Percentiles rank a stretch among this genome's conserved stretches.
phyloP scores from a whole-genome alignment of 1,140 invertebrate species.

The Apis florea region DNA sequence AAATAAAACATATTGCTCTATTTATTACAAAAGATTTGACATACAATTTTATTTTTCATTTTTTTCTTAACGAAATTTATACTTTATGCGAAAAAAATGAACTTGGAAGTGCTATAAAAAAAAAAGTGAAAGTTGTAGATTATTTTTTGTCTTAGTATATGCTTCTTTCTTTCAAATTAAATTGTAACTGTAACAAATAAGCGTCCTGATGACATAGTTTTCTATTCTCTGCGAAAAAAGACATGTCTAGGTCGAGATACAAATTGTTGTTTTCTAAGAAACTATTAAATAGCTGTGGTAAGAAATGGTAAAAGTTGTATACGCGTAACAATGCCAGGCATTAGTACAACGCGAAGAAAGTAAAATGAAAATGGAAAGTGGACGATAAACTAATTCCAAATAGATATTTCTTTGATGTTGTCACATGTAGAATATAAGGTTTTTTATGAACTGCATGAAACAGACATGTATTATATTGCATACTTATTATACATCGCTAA shows the following conservation, averaged over 20 bases:
- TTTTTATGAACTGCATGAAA: not conserved
- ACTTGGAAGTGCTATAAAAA: not conserved
- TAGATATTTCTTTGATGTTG: conserved; percentile 44
- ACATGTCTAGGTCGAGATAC: not conserved
- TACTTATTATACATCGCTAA: not conserved
- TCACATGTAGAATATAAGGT: conserved; percentile 41
- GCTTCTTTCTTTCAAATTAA: not conserved
- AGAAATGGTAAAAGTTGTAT: conserved; percentile 9
- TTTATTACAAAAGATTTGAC: not conserved
- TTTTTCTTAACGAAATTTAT: not conserved
- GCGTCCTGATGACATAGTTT: not conserved
- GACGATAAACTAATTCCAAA: conserved; percentile 50
- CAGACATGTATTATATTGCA: not conserved
- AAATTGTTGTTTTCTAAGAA: not conserved
- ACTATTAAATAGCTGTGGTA: not conserved
- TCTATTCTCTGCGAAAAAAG: not conserved
- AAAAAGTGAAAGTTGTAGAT: not conserved
- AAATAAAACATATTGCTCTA: not conserved
- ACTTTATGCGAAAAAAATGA: not conserved
- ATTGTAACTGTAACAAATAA: not conserved
- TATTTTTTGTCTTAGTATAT: not conserved
- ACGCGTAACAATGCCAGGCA: conserved; percentile 11
- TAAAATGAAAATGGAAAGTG: conserved; percentile 66
- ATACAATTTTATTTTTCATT: not conserved
- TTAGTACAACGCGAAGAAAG: conserved; percentile 43